Evolutionary conservation across 2,888 invertebrate species (phyloP).

Genomic region (Glaucopsyche alexis): DNA sequence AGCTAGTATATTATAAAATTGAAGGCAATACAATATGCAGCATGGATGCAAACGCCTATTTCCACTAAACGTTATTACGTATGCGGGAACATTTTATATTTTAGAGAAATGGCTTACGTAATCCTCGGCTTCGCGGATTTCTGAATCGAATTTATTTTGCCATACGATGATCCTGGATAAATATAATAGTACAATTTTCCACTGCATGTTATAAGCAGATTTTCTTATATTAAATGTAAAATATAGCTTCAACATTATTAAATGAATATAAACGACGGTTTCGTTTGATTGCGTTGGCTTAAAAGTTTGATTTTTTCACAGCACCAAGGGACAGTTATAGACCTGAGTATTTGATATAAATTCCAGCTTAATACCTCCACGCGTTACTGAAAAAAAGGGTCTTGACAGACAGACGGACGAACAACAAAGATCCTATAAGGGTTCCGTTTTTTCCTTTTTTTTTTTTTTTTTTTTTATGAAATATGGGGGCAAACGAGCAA

Average conservation of each 20-base stretch:
- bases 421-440: too few species aligned
- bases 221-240: background rate
- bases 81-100: slow-evolving; percentile 36
- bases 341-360: too few species aligned
- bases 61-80: slow-evolving; percentile 33
- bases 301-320: too few species aligned
- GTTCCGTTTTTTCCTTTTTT: too few species aligned
- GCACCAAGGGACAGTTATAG: too few species aligned
- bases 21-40: background rate
- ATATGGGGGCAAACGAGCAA: too few species aligned
- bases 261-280: background rate
- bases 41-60: background rate
- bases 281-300: too few species aligned
- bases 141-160: slow-evolving; percentile 25
- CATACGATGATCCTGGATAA: slow-evolving; percentile 17
- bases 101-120: slow-evolving; percentile 36
- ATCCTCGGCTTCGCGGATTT: slow-evolving; percentile 31
- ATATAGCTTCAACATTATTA: background rate
- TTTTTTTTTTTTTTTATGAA: too few species aligned
- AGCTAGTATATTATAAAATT: too few species aligned
- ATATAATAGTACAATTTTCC: slow-evolving; percentile 10
- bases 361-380: too few species aligned
- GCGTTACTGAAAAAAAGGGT: too few species aligned
- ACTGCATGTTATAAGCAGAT: background rate
- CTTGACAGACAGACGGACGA: too few species aligned